Evolutionary conservation across 92 coral and sea anemone genomes (phyloP).

Genomic region (Palythoa caribaeorum): DNA sequence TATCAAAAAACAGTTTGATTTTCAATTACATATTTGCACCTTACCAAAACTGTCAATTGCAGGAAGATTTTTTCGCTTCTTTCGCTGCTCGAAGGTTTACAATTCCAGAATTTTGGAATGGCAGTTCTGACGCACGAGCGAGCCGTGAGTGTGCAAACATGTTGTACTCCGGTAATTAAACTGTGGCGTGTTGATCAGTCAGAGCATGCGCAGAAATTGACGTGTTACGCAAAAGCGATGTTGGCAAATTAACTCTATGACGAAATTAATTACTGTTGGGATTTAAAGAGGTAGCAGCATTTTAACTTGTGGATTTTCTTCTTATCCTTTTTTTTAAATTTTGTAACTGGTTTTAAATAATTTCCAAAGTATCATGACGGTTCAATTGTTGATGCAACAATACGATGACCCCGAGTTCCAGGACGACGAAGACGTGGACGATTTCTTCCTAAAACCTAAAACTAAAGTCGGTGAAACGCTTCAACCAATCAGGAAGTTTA

Average conservation of each 20-base stretch:
- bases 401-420: constrained; percentile 10
- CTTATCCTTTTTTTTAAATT: not conserved
- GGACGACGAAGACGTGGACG: constrained; percentile 13
- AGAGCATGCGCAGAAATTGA: constrained; percentile 18
- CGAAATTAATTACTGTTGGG: not conserved
- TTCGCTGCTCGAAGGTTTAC: not conserved
- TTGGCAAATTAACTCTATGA: constrained; percentile 37
- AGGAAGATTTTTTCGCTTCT: not conserved
- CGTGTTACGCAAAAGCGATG: not conserved
- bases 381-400: constrained; percentile 4
- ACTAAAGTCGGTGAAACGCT: not conserved
- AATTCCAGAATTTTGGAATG: not conserved
- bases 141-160: not conserved
- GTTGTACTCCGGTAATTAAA: not conserved
- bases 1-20: not conserved
- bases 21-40: not conserved
- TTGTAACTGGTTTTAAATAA: not conserved
- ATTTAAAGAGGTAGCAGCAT: not conserved
- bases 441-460: constrained; percentile 11
- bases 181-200: constrained; percentile 32
- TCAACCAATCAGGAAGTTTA: constrained; percentile 51
- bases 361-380: constrained; percentile 24
- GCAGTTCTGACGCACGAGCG: constrained; percentile 19
- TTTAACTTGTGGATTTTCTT: not conserved
- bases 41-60: not conserved